A percentile compares a stretch with the other conserved stretches of the same genome.
Conservation (phyloP, 2,888 invertebrate genomes). For the Dendrolimus pini region DNA sequence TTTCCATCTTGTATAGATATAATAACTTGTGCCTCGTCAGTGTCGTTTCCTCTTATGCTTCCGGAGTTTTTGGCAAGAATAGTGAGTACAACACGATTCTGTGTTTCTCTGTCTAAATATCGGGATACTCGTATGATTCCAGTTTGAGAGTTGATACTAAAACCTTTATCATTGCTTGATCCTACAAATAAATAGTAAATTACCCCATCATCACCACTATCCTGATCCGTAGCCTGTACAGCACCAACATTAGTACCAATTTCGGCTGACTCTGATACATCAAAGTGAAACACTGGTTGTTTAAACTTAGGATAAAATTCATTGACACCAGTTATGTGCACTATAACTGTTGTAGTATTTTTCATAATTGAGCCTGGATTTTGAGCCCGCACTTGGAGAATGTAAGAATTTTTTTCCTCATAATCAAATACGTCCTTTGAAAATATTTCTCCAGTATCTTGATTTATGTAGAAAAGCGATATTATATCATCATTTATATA, state of each 20-base stretch:
- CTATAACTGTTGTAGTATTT: conserved; percentile 82
- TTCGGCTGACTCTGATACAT: conserved; percentile 93
- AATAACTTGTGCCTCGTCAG: conserved; percentile 95
- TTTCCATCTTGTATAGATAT: conserved; percentile 97
- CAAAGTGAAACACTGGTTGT: conserved; percentile 93
- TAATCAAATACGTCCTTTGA: conserved; percentile 90
- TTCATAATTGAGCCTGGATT: conserved; percentile 92
- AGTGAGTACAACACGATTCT: conserved; percentile 91
- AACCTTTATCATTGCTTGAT: conserved; percentile 94
- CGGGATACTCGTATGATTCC: conserved; percentile 91
- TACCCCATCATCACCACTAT: conserved; percentile 90
- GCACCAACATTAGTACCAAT: conserved; percentile 90
- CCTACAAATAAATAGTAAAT: conserved; percentile 96
- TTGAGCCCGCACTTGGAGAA: conserved; percentile 85
- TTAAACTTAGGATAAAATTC: conserved; percentile 93
- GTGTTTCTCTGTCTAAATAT: conserved; percentile 90
- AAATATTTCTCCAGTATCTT: conserved; percentile 84
- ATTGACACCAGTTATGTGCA: conserved; percentile 90
- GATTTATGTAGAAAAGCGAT: conserved; percentile 86
- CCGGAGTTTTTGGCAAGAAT: conserved; percentile 97
- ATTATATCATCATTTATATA: conserved; percentile 86
- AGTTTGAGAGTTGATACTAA: conserved; percentile 88
- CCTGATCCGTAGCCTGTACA: conserved; percentile 92
- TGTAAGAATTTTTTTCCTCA: conserved; percentile 87
- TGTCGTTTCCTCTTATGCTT: conserved; percentile 95